phyloP scores from a whole-genome alignment of 2,888 invertebrate genomes.

The Drosophila niveifrons region DNA sequence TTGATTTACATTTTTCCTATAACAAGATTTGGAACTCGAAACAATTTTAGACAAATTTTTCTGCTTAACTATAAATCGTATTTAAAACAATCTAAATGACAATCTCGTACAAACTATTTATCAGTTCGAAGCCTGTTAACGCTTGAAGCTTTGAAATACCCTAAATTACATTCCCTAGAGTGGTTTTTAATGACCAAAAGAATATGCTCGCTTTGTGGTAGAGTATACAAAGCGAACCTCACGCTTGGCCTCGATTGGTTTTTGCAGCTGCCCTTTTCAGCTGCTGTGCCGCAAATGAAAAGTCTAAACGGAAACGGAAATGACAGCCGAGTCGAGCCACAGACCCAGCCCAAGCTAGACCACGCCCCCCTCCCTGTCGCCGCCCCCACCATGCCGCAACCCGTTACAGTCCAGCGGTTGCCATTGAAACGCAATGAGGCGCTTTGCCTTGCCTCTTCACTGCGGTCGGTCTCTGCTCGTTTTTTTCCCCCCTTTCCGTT shows the following conservation, averaged over 20 bases:
- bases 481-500: background rate
- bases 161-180: background rate
- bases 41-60: too few species aligned
- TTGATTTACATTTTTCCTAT: too few species aligned
- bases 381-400: background rate
- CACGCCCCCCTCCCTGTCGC: background rate
- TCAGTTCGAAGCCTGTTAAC: too few species aligned
- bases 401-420: conserved; percentile 48
- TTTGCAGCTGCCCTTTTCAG: conserved; percentile 35
- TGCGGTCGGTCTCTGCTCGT: conserved; percentile 48
- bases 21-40: too few species aligned
- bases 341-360: conserved; percentile 6
- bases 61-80: too few species aligned
- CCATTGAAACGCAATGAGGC: conserved; percentile 63
- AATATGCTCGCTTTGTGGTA: background rate
- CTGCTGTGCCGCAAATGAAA: conserved; percentile 45
- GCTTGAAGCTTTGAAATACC: background rate
- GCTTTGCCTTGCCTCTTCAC: conserved; percentile 43
- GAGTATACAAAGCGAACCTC: conserved; percentile 5
- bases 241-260: conserved; percentile 42
- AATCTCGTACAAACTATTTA: too few species aligned
- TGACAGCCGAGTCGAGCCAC: conserved; percentile 46
- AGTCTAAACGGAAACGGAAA: conserved; percentile 58
- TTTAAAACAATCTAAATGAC: too few species aligned
- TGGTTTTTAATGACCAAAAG: background rate